phyloP scores from a whole-genome alignment of 2,888 invertebrate species.

The Gerris lacustris region DNA sequence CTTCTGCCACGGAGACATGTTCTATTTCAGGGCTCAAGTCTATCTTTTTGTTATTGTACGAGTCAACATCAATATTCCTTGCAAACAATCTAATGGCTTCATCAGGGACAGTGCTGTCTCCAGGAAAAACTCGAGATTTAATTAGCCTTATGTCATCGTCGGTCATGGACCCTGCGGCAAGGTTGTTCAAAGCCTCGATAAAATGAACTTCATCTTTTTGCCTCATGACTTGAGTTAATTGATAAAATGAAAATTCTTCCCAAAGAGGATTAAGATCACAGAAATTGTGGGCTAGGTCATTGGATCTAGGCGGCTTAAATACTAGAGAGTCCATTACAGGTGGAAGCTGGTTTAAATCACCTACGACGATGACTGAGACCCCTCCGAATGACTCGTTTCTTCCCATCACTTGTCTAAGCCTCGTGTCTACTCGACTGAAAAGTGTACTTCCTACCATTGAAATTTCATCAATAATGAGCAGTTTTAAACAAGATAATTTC shows the following conservation, averaged over 20 bases:
- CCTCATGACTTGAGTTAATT: conserved; percentile 33
- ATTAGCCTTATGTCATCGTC: conserved; percentile 27
- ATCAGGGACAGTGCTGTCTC: not conserved
- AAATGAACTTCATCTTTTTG: conserved; percentile 31
- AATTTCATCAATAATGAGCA: conserved; percentile 19
- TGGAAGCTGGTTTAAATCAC: conserved; percentile 34
- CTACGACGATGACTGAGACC: conserved; percentile 33
- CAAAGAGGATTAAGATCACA: conserved; percentile 25
- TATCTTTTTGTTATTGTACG: too few relatives aligned
- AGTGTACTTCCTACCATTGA: conserved; percentile 18
- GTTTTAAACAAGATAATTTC: conserved; percentile 14
- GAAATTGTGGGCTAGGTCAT: conserved; percentile 9
- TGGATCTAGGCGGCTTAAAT: conserved; percentile 23
- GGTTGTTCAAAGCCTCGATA: conserved; percentile 29
- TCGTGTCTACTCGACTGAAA: conserved; percentile 14
- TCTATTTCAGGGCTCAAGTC: too few relatives aligned
- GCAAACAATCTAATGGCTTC: conserved; percentile 11
- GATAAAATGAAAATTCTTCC: conserved; percentile 28
- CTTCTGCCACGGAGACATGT: too few relatives aligned
- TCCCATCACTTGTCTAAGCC: conserved; percentile 16
- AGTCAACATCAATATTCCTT: conserved; percentile 16
- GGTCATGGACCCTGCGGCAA: conserved; percentile 26
- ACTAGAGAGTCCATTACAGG: conserved; percentile 31
- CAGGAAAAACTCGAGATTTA: conserved; percentile 21
- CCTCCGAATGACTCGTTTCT: conserved; percentile 15